phyloP scores from a whole-genome alignment of 2,113 vertebrate genomes.

The Cyphomyrus plagiostoma region DNA sequence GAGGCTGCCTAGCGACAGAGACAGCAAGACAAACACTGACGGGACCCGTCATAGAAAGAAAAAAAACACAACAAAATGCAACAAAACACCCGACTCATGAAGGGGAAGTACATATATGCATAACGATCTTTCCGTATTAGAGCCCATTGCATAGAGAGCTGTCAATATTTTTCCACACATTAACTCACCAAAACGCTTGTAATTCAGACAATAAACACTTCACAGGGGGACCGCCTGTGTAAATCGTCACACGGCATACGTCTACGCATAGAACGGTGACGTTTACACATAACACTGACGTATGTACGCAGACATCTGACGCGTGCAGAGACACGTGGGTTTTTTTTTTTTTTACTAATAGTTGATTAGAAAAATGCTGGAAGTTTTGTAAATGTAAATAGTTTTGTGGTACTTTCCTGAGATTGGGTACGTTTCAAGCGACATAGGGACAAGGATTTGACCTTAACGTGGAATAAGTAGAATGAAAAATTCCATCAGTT shows the following conservation, averaged over 20 bases:
- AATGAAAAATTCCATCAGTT: not conserved
- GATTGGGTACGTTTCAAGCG: not conserved
- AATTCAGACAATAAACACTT: slow-evolving; percentile 22
- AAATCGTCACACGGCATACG: slow-evolving; percentile 9
- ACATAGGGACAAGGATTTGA: not conserved
- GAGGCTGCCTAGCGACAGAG: not conserved
- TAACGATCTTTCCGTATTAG: not conserved
- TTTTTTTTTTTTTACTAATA: not conserved
- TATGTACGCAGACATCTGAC: not conserved
- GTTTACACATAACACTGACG: slow-evolving; percentile 9
- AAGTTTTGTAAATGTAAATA: not conserved
- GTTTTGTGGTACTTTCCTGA: not conserved
- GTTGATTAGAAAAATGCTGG: not conserved
- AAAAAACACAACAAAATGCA: not conserved
- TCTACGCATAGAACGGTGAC: slow-evolving; percentile 10
- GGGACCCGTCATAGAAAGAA: not conserved
- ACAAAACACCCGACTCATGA: not conserved
- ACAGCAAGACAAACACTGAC: not conserved
- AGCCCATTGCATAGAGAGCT: not conserved
- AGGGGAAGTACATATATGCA: not conserved
- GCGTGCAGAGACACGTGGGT: not conserved
- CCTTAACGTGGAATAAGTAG: not conserved
- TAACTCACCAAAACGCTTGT: not conserved
- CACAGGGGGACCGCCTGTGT: slow-evolving; percentile 8
- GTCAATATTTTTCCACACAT: not conserved